These are phyloP conservation scores for Cyclargus thomasi DNA, from an alignment of 1,140 invertebrate species.

Conservation along the genomic window DNA sequence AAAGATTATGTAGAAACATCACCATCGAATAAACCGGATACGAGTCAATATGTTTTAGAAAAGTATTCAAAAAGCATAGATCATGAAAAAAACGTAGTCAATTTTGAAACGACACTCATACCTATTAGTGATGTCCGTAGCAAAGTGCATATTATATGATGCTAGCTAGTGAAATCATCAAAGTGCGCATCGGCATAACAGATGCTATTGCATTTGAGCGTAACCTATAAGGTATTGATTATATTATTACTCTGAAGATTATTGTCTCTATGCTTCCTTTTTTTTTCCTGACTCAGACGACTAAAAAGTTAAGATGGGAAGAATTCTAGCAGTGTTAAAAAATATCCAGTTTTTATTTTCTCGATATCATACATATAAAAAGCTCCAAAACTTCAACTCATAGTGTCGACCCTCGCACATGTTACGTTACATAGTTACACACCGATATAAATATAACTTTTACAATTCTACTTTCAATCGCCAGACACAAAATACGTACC, in stretches of 20 bases:
- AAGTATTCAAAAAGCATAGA: neutral
- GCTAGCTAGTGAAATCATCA: no score
- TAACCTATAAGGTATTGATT: neutral
- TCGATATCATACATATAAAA: neutral
- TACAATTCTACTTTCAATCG: conserved; percentile 3
- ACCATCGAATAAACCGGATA: no score
- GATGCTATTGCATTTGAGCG: neutral
- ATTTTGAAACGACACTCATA: neutral
- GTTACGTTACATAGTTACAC: conserved; percentile 7
- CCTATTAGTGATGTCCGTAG: neutral
- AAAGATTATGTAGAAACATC: no score
- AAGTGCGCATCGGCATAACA: neutral
- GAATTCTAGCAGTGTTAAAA: no score
- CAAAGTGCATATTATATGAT: neutral
- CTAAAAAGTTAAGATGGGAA: no score
- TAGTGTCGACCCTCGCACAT: neutral
- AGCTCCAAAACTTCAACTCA: neutral
- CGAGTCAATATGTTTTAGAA: no score
- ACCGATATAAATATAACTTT: conserved; percentile 1
- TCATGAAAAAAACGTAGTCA: neutral
- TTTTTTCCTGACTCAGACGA: no score
- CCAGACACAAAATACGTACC: conserved; percentile 4
- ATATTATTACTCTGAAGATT: neutral
- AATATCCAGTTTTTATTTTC: neutral
- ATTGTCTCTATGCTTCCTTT: neutral